A percentile compares a stretch with the other conserved stretches of the same genome.
phyloP scores from a whole-genome alignment of 2,888 invertebrate species.

The Drosophila tripunctata region DNA sequence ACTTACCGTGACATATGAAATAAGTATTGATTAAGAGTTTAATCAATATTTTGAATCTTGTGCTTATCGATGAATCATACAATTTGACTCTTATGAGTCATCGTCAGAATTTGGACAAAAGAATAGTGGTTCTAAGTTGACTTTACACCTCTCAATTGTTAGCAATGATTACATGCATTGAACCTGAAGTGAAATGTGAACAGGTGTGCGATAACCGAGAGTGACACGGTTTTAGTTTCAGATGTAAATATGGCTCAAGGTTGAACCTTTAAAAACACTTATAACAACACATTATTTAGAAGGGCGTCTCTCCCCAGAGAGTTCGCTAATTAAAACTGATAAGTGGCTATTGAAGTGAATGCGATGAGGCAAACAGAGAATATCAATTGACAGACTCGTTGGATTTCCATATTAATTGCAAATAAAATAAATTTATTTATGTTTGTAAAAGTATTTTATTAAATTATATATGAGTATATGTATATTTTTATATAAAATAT shows the following conservation, averaged over 20 bases:
- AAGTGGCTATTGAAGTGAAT: background rate
- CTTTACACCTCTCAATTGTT: background rate
- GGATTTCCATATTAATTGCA: background rate
- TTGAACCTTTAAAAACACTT: background rate
- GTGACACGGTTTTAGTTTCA: background rate
- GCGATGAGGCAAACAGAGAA: background rate
- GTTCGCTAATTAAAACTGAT: background rate
- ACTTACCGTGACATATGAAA: background rate
- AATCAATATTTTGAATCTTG: background rate
- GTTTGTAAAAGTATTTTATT: too few species aligned
- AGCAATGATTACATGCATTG: too few species aligned
- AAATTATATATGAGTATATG: too few species aligned
- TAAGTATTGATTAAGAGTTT: background rate
- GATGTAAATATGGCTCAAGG: background rate
- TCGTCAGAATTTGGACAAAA: conserved; percentile 1
- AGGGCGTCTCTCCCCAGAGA: background rate
- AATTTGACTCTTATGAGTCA: conserved; percentile 43
- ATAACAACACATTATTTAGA: background rate
- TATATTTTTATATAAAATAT: too few species aligned
- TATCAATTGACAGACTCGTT: background rate
- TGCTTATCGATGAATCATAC: conserved; percentile 14
- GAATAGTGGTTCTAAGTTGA: background rate
- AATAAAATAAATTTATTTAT: too few species aligned
- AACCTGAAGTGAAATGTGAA: background rate
- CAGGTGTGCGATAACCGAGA: conserved; percentile 21